Percentiles rank a stretch among this genome's conserved stretches.
Evolutionary conservation across 2,113 vertebrate genomes (phyloP).

Genomic region (Aegypius monachus): DNA sequence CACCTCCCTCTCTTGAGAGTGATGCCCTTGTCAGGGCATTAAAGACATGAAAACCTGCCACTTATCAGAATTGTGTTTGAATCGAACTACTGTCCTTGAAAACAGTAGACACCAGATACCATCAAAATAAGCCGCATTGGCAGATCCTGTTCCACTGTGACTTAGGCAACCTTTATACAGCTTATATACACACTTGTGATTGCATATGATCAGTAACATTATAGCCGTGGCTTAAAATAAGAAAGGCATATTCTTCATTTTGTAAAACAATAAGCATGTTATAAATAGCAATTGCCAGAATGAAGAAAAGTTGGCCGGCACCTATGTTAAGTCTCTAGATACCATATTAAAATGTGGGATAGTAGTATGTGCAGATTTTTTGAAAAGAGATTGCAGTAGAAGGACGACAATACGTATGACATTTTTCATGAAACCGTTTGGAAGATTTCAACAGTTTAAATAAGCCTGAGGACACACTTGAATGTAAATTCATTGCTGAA

Average conservation of each 20-base stretch:
- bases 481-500: conserved; percentile 34
- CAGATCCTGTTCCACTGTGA: conserved; percentile 45
- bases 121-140: conserved; percentile 60
- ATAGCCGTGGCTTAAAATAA: background rate
- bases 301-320: conserved; percentile 13
- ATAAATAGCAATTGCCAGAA: background rate
- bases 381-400: background rate
- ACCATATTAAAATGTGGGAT: background rate
- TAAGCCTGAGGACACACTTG: conserved; percentile 8
- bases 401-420: background rate
- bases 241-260: background rate
- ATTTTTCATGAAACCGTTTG: conserved; percentile 3
- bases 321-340: background rate
- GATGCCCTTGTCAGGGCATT: conserved; percentile 79
- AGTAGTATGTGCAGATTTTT: background rate
- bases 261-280: conserved; percentile 14
- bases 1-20: conserved; percentile 78
- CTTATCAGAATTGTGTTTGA: conserved; percentile 77
- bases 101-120: conserved; percentile 72
- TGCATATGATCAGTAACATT: background rate
- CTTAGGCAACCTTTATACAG: conserved; percentile 38
- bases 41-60: conserved; percentile 77
- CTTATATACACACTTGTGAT: background rate
- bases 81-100: conserved; percentile 79
- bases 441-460: conserved; percentile 18